Conservation (phyloP, 2,113 vertebrate genomes). For the Leptocoma aspasia region DNA sequence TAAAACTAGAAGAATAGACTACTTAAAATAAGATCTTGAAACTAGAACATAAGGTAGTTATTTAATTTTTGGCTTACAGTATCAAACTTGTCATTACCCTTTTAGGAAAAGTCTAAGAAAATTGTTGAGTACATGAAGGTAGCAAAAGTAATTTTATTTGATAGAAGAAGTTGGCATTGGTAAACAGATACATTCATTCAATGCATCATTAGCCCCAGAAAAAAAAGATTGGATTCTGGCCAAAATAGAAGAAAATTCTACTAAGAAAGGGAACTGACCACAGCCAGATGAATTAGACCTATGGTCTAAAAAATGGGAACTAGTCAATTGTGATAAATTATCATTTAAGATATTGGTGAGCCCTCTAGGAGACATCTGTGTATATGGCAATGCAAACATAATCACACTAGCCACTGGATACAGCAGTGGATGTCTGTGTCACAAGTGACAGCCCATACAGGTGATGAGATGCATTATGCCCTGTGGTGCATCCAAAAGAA, state of each 20-base stretch:
- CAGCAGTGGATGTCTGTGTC: not conserved
- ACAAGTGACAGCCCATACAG: not conserved
- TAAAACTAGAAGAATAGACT: constrained; percentile 38
- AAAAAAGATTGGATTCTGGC: not conserved
- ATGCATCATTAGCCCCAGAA: not conserved
- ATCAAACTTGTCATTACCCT: constrained; percentile 45
- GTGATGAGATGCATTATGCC: not conserved
- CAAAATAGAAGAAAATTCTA: not conserved
- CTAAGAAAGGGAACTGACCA: not conserved
- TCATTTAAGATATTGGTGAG: not conserved
- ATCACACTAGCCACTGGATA: not conserved
- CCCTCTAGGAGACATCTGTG: not conserved
- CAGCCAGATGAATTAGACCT: not conserved
- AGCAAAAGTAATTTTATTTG: constrained; percentile 45
- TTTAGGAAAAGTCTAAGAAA: constrained; percentile 54
- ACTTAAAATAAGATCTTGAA: constrained; percentile 52
- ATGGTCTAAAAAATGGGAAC: not conserved
- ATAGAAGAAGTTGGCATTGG: not conserved
- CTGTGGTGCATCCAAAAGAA: not conserved
- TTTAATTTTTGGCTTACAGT: constrained; percentile 52
- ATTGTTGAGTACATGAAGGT: not conserved
- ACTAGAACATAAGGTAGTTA: constrained; percentile 48
- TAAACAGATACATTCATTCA: constrained; percentile 44
- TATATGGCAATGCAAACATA: not conserved
- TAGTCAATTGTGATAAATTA: not conserved